A percentile compares a stretch with the other conserved stretches of the same genome.
phyloP scores from a whole-genome alignment of 1,140 invertebrate genomes.

The Saccostrea echinata region DNA sequence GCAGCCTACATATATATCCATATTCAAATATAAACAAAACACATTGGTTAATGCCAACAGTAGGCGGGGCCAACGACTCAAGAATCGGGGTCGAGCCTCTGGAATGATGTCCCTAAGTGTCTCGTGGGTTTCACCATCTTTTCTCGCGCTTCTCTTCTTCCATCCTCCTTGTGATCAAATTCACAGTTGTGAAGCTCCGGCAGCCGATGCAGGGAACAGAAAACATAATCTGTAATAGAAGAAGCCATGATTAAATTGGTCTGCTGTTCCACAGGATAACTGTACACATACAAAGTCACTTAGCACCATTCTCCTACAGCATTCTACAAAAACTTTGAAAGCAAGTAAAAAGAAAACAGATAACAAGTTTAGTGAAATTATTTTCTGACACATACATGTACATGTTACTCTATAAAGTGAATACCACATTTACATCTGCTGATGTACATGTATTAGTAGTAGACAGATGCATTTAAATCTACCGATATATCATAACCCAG shows the following conservation, averaged over 20 bases:
- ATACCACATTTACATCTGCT: too few species aligned
- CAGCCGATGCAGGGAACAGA: constrained; percentile 73
- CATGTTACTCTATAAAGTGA: too few species aligned
- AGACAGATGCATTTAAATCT: too few species aligned
- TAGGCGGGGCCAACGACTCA: neutral
- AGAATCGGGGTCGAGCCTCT: constrained; percentile 67
- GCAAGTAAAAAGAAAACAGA: too few species aligned
- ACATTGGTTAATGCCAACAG: neutral
- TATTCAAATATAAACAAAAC: constrained; percentile 26
- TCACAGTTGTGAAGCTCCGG: constrained; percentile 75
- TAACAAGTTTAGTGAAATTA: too few species aligned
- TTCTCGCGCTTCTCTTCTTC: constrained; percentile 71
- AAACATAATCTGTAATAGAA: constrained; percentile 70
- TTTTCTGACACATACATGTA: too few species aligned
- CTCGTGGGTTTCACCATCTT: constrained; percentile 77
- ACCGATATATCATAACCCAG: too few species aligned
- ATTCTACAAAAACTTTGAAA: too few species aligned
- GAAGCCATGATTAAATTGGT: neutral
- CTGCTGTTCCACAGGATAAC: too few species aligned
- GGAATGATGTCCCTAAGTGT: constrained; percentile 75
- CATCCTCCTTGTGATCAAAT: constrained; percentile 77
- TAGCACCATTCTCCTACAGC: too few species aligned
- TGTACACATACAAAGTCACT: too few species aligned
- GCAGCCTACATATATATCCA: neutral
- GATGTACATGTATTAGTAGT: too few species aligned